phyloP scores from a whole-genome alignment of 1,140 invertebrate genomes.

The Drosophila pandora region DNA sequence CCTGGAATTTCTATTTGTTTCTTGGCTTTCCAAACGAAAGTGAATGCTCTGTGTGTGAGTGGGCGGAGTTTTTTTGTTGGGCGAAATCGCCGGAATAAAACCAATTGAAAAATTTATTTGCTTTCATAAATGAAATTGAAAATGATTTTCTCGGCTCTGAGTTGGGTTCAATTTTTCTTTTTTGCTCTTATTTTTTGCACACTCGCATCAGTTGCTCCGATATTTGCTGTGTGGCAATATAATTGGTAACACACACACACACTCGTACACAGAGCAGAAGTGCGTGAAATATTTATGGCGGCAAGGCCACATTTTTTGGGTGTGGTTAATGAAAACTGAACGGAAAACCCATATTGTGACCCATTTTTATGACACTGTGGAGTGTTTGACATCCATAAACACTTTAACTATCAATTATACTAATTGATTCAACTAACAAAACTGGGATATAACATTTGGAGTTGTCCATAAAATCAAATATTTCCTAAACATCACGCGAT shows the following conservation, averaged over 20 bases:
- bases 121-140: slow-evolving; percentile 73
- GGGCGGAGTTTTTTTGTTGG: not conserved
- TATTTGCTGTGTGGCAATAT: slow-evolving; percentile 46
- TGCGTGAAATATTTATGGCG: slow-evolving; percentile 45
- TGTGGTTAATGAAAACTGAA: slow-evolving; percentile 36
- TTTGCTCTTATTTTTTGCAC: slow-evolving; percentile 21
- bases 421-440: not conserved
- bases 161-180: slow-evolving; percentile 25
- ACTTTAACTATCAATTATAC: not conserved
- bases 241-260: slow-evolving; percentile 29
- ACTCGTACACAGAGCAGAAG: not conserved
- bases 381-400: not conserved
- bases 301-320: not conserved
- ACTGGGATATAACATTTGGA: not conserved
- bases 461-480: not conserved
- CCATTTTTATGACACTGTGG: not conserved
- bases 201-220: slow-evolving; percentile 15
- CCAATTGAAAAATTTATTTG: slow-evolving; percentile 72
- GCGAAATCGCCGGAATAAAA: slow-evolving; percentile 38
- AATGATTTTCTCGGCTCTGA: slow-evolving; percentile 48
- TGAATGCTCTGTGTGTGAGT: slow-evolving; percentile 3
- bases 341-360: slow-evolving; percentile 3
- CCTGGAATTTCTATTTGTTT: slow-evolving; percentile 53
- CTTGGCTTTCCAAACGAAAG: slow-evolving; percentile 34
- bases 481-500: not conserved